Percentiles rank a stretch among this genome's conserved stretches.
Conservation (phyloP, 2,113 vertebrate genomes). For the Galemys pyrenaicus region DNA sequence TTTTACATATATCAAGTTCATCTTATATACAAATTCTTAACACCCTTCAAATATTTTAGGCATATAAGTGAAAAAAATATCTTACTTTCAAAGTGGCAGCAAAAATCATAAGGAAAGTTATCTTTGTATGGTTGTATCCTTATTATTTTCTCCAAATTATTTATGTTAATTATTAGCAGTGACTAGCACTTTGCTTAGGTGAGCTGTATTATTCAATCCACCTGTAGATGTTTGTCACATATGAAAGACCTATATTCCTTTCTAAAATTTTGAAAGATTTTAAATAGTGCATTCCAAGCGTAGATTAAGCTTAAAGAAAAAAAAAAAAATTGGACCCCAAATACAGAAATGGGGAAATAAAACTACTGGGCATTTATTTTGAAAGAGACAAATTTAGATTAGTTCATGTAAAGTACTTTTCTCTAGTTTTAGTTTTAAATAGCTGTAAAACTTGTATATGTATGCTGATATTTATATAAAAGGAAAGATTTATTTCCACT, state of each 20-base stretch:
- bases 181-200: not conserved
- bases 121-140: not conserved
- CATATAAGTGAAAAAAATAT: not conserved
- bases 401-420: not conserved
- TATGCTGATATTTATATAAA: not conserved
- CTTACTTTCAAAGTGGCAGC: not conserved
- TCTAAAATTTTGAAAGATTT: conserved; percentile 25
- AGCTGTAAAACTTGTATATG: not conserved
- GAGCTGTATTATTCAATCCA: not conserved
- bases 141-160: not conserved
- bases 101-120: not conserved
- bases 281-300: not conserved
- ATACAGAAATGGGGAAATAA: not conserved
- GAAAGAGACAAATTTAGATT: conserved; percentile 36
- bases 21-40: not conserved
- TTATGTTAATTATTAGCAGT: not conserved
- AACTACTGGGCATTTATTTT: conserved; percentile 30
- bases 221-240: not conserved
- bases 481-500: conserved; percentile 31
- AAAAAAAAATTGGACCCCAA: not conserved
- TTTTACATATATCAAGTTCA: not conserved
- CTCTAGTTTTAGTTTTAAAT: conserved; percentile 11
- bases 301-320: not conserved
- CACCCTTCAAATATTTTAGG: not conserved
- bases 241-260: not conserved